These are phyloP conservation scores for Myiotriccus ornatus DNA, from an alignment of 2,797 vertebrate genomes.

Conservation along the genomic window DNA sequence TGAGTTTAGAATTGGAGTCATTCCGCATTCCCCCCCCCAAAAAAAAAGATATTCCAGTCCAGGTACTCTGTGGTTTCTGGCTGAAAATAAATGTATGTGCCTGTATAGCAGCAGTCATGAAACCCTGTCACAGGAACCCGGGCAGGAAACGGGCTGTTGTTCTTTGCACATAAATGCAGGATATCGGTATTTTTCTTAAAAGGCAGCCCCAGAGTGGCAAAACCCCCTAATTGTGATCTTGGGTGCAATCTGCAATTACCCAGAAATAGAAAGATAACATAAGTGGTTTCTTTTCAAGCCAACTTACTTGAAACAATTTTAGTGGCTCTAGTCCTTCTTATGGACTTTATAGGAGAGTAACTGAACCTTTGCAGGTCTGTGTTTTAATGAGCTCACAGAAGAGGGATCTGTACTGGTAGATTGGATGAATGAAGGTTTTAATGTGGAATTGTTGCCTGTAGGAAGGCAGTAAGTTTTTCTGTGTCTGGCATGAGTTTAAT, in stretches of 20 bases:
- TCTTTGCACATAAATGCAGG: not conserved
- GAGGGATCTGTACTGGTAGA: not conserved
- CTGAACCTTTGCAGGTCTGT: not conserved
- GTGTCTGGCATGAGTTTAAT: not conserved
- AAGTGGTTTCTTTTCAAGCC: not conserved
- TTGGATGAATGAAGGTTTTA: not conserved
- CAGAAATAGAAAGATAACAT: not conserved
- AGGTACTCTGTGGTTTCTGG: slow-evolving; percentile 4
- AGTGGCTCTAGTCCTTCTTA: not conserved
- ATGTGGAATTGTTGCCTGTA: not conserved
- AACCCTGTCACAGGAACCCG: not conserved
- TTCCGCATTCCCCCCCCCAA: not conserved
- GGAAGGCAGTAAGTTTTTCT: not conserved
- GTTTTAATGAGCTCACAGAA: not conserved
- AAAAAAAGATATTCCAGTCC: not conserved
- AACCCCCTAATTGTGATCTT: not conserved
- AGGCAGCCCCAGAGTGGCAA: not conserved
- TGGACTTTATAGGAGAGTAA: not conserved
- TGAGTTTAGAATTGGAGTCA: not conserved
- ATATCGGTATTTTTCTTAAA: not conserved
- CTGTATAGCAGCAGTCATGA: not conserved
- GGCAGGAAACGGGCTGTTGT: not conserved
- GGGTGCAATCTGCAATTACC: not conserved
- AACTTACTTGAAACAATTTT: not conserved
- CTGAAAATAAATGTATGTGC: not conserved